These are phyloP conservation scores for Entomobrya proxima DNA, from an alignment of 2,888 invertebrate species.

Conservation along the genomic window DNA sequence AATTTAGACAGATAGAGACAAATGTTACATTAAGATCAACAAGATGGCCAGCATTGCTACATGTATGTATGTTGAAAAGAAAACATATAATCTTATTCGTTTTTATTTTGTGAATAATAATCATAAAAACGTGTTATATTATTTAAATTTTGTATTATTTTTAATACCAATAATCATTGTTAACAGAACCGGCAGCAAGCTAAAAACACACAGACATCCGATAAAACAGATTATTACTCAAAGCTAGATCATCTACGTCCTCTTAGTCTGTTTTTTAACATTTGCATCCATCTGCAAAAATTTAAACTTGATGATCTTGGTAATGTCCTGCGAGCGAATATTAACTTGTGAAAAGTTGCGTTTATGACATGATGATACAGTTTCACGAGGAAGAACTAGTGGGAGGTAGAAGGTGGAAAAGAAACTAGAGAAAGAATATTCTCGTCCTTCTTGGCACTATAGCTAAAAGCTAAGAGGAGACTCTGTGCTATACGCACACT, in stretches of 20 bases:
- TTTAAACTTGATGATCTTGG: neutral
- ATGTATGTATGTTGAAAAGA: too few relatives aligned
- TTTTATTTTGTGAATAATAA: too few relatives aligned
- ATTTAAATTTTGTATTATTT: neutral
- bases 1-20: too few relatives aligned
- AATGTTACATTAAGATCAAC: too few relatives aligned
- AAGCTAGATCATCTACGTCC: neutral
- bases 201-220: neutral
- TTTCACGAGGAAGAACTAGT: neutral
- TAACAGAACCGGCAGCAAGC: neutral
- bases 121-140: neutral
- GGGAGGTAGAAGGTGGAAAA: neutral
- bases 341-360: neutral
- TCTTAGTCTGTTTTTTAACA: neutral
- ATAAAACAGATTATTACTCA: neutral
- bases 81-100: too few relatives aligned
- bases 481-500: neutral
- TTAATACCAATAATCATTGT: too few relatives aligned
- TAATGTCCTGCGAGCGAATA: neutral
- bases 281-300: constrained; percentile 20
- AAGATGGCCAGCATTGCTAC: too few relatives aligned
- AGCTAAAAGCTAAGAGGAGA: neutral
- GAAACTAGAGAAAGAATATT: neutral
- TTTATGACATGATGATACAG: neutral
- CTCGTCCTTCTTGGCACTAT: neutral